Evolutionary conservation across 2,797 vertebrate species (phyloP).

Genomic region (Falco columbarius): DNA sequence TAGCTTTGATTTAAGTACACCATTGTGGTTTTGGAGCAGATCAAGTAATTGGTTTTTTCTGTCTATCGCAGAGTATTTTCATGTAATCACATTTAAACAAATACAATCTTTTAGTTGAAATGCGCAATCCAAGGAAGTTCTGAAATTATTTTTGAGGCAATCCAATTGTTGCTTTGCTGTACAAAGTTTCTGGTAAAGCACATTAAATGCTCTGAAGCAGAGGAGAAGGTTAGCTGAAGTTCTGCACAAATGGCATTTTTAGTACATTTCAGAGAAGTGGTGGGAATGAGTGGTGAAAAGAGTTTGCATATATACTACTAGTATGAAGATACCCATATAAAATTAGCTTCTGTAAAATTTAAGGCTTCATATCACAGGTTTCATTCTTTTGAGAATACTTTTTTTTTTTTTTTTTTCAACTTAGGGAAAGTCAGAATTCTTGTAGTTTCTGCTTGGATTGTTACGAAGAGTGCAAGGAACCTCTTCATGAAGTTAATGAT

Average conservation of each 20-base stretch:
- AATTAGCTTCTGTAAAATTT: not conserved
- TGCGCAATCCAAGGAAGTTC: not conserved
- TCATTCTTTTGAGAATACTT: not conserved
- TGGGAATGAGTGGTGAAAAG: not conserved
- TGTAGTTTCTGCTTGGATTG: not conserved
- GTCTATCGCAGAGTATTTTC: not conserved
- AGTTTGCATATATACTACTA: not conserved
- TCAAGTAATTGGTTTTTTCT: not conserved
- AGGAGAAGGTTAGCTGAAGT: not conserved
- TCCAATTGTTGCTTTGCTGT: not conserved
- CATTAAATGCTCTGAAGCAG: not conserved
- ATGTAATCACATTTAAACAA: not conserved
- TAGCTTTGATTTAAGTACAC: not conserved
- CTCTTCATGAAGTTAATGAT: not conserved
- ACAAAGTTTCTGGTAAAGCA: not conserved
- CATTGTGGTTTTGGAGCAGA: not conserved
- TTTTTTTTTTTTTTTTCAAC: not conserved
- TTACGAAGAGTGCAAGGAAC: not conserved
- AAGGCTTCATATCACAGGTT: not conserved
- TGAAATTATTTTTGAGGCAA: not conserved
- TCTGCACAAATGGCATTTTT: not conserved
- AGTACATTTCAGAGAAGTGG: not conserved
- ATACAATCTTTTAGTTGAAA: not conserved
- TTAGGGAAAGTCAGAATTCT: not conserved
- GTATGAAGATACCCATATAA: not conserved